Percentiles rank a stretch among this genome's conserved stretches.
Conservation (phyloP, 1,140 invertebrate species). For the Leptonema lineaticorne region DNA sequence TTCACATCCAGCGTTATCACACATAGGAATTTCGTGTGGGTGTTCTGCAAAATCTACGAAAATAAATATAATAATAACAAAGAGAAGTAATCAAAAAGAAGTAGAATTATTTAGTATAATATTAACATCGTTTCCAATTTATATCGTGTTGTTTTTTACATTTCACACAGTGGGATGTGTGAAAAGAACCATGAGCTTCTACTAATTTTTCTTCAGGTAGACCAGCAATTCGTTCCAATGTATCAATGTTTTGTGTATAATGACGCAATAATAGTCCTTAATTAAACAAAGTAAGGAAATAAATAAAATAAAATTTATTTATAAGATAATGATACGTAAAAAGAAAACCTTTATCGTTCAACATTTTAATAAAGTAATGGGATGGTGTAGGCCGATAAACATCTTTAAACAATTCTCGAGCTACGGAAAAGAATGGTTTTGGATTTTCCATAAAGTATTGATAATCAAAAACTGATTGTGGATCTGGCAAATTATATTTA, state of each 20-base stretch:
- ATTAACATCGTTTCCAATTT: constrained; percentile 75
- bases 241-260: constrained; percentile 95
- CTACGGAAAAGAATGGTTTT: constrained; percentile 82
- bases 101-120: not conserved
- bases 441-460: constrained; percentile 80
- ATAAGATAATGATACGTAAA: no score
- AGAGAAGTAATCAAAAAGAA: not conserved
- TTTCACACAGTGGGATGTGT: constrained; percentile 81
- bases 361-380: constrained; percentile 81
- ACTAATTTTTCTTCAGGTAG: constrained; percentile 82
- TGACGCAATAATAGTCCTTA: constrained; percentile 72
- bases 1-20: not conserved
- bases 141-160: constrained; percentile 75
- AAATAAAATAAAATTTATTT: not conserved
- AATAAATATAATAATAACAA: not conserved
- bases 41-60: constrained; percentile 52
- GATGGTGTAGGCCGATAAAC: constrained; percentile 77
- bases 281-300: constrained; percentile 4
- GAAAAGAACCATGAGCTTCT: constrained; percentile 93
- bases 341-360: constrained; percentile 70
- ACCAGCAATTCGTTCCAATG: constrained; percentile 85
- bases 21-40: not conserved
- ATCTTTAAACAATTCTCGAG: constrained; percentile 84
- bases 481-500: constrained; percentile 89
- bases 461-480: constrained; percentile 95